These are phyloP conservation scores for Pristionchus arcanus DNA, from an alignment of 2,888 invertebrate genomes.

Conservation along the genomic window DNA sequence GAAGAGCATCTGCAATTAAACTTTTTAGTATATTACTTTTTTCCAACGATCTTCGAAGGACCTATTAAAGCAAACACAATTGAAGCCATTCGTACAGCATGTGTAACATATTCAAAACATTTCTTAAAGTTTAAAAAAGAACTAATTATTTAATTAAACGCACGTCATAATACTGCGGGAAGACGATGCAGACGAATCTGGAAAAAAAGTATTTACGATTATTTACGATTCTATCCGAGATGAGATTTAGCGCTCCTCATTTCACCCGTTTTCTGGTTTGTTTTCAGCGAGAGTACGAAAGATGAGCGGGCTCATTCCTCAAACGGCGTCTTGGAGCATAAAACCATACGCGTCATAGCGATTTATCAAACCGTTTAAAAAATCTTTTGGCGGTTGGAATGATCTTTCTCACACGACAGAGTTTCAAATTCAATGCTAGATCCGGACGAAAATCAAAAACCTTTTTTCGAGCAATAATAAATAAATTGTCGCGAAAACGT, in stretches of 20 bases:
- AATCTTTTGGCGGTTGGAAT: neutral
- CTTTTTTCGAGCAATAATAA: too few species aligned
- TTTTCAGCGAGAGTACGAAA: neutral
- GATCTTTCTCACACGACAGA: neutral
- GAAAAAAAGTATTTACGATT: neutral
- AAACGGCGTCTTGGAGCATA: neutral
- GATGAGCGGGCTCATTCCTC: neutral
- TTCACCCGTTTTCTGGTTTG: conserved; percentile 1
- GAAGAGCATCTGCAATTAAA: neutral
- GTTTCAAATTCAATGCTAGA: too few species aligned
- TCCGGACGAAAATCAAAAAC: too few species aligned
- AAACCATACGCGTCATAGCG: neutral
- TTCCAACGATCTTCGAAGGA: neutral
- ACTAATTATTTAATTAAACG: neutral
- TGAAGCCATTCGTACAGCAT: too few species aligned
- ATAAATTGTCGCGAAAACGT: too few species aligned
- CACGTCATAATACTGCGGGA: conserved; percentile 37
- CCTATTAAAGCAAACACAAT: too few species aligned
- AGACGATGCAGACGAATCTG: conserved; percentile 46
- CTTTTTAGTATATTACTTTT: neutral
- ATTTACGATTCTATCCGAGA: neutral
- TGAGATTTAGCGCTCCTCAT: neutral
- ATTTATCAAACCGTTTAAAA: neutral
- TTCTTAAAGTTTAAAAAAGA: neutral
- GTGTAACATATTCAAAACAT: neutral